These are phyloP conservation scores for Semaprochilodus insignis DNA, from an alignment of 2,797 vertebrate genomes.

Conservation along the genomic window DNA sequence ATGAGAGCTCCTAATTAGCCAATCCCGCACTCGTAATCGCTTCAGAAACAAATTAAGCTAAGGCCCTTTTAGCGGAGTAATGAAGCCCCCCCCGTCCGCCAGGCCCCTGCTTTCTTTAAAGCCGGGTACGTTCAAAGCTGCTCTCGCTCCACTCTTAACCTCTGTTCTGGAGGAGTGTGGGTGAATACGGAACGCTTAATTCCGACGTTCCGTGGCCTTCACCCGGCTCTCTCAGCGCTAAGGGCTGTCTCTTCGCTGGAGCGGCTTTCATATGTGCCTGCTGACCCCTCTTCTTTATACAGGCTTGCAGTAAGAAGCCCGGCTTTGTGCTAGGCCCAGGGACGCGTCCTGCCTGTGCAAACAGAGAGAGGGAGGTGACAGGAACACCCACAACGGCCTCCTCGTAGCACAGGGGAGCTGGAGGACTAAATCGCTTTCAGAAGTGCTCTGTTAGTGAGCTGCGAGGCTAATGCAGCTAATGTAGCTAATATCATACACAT, in stretches of 20 bases:
- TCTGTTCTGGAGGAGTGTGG: slow-evolving; percentile 39
- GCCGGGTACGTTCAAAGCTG: slow-evolving; percentile 63
- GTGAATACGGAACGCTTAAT: slow-evolving; percentile 59
- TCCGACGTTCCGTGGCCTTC: neutral
- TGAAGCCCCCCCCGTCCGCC: slow-evolving; percentile 65
- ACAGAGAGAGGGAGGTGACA: neutral
- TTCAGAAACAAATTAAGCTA: slow-evolving; percentile 82
- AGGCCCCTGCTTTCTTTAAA: slow-evolving; percentile 54
- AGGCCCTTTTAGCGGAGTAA: slow-evolving; percentile 77
- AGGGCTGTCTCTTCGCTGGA: neutral
- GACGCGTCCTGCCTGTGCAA: slow-evolving; percentile 38
- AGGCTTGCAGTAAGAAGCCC: slow-evolving; percentile 54
- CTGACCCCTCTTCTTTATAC: slow-evolving; percentile 61
- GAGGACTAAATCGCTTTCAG: too few species aligned
- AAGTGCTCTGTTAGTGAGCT: too few species aligned
- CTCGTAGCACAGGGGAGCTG: too few species aligned
- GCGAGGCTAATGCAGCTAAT: too few species aligned
- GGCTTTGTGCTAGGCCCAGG: slow-evolving; percentile 51
- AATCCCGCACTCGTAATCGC: slow-evolving; percentile 81
- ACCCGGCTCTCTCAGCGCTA: neutral
- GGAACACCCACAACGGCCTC: too few species aligned
- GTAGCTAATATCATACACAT: too few species aligned
- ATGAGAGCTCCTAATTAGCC: slow-evolving; percentile 82
- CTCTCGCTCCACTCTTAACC: slow-evolving; percentile 40
- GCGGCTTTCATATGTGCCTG: slow-evolving; percentile 37